phyloP scores from a whole-genome alignment of 2,888 invertebrate species.

The Crioceris asparagi region DNA sequence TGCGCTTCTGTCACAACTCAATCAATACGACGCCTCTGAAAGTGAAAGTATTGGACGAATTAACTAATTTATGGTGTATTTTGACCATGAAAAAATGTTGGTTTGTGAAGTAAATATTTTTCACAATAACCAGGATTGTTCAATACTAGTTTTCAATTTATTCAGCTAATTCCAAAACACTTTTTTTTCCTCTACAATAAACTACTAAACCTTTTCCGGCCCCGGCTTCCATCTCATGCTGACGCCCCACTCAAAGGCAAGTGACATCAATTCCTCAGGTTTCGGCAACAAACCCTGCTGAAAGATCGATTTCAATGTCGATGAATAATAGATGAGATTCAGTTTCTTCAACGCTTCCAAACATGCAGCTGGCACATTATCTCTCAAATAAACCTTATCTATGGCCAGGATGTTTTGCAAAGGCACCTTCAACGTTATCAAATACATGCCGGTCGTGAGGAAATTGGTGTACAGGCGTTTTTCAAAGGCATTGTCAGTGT shows the following conservation, averaged over 20 bases:
- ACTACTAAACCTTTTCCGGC: too few species aligned
- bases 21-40: too few species aligned
- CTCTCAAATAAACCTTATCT: slow-evolving; percentile 25
- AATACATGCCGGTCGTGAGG: slow-evolving; percentile 22
- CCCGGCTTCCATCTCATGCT: slow-evolving; percentile 19
- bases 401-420: slow-evolving; percentile 25
- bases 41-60: too few species aligned
- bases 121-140: too few species aligned
- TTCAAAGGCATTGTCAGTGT: slow-evolving; percentile 29
- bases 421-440: slow-evolving; percentile 25
- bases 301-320: slow-evolving; percentile 23
- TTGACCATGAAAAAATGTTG: too few species aligned
- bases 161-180: too few species aligned
- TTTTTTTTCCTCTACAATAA: too few species aligned
- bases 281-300: slow-evolving; percentile 30
- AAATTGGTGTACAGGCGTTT: slow-evolving; percentile 27
- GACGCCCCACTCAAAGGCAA: slow-evolving; percentile 34
- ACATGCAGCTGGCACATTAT: slow-evolving; percentile 27
- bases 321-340: slow-evolving; percentile 24
- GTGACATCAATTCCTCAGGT: slow-evolving; percentile 28
- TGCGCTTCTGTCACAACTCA: too few species aligned
- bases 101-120: too few species aligned
- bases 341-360: slow-evolving; percentile 29
- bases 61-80: too few species aligned
- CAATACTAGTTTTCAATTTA: too few species aligned